Percentiles rank a stretch among this genome's conserved stretches.
phyloP scores from a whole-genome alignment of 1,140 invertebrate species.

The Sycophila sp. region DNA sequence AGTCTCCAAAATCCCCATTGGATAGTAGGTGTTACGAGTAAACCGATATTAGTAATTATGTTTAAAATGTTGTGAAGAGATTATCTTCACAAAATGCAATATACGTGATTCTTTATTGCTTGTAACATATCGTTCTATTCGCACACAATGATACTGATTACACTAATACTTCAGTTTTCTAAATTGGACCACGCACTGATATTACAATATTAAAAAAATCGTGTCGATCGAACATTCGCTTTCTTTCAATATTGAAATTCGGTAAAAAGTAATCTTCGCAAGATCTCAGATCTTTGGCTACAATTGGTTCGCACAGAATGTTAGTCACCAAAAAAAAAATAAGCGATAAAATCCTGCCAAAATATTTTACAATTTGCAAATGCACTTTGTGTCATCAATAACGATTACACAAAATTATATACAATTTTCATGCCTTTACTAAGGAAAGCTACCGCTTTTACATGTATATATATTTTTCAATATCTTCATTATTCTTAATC shows the following conservation, averaged over 20 bases:
- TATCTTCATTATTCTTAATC: constrained; percentile 12
- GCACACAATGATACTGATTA: constrained; percentile 23
- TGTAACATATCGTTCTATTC: not conserved
- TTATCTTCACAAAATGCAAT: not conserved
- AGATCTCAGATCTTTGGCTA: constrained; percentile 35
- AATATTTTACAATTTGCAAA: constrained; percentile 20
- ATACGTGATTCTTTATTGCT: constrained; percentile 20
- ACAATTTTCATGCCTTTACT: constrained; percentile 15
- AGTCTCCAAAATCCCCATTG: constrained; percentile 39
- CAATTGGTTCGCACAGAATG: constrained; percentile 17
- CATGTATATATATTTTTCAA: constrained; percentile 16
- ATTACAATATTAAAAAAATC: not conserved
- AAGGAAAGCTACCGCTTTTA: constrained; percentile 1
- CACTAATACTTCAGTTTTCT: constrained; percentile 30
- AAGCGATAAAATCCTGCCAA: constrained; percentile 21
- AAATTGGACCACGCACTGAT: constrained; percentile 5
- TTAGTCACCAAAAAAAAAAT: constrained; percentile 27
- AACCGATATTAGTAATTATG: constrained; percentile 24
- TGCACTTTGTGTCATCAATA: constrained; percentile 10
- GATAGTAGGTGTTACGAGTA: constrained; percentile 17
- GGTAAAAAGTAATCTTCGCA: constrained; percentile 11
- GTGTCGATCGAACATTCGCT: not conserved
- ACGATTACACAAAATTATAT: constrained; percentile 14
- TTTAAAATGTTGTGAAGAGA: not conserved
- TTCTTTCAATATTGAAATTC: constrained; percentile 16